Conservation (phyloP, 1,140 invertebrate species). For the Pseudomyrmex gracilis region DNA sequence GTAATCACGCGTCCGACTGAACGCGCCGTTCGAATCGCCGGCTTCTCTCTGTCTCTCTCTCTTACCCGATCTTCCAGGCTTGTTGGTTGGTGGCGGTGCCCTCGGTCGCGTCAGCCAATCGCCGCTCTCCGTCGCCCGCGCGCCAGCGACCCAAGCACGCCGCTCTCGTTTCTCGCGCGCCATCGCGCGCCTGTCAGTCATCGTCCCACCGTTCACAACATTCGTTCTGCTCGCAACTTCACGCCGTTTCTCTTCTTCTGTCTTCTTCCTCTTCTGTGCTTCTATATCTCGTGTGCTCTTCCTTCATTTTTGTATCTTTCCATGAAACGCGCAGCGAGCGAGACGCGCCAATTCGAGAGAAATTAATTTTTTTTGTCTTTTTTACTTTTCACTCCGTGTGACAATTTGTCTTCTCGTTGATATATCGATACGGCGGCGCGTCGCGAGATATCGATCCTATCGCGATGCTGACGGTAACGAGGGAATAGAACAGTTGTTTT, state of each 20-base stretch:
- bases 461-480: too few relatives aligned
- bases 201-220: constrained; percentile 21
- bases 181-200: constrained; percentile 14
- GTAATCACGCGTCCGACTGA: constrained; percentile 84
- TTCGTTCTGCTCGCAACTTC: constrained; percentile 25
- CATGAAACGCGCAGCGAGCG: too few relatives aligned
- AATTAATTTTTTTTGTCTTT: too few relatives aligned
- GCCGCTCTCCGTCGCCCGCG: constrained; percentile 46
- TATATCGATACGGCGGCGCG: too few relatives aligned
- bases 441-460: too few relatives aligned
- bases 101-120: constrained; percentile 56
- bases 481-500: too few relatives aligned
- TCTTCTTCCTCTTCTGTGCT: background rate
- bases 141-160: constrained; percentile 53
- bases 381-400: too few relatives aligned
- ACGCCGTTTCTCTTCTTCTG: constrained; percentile 3
- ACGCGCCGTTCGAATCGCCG: constrained; percentile 71
- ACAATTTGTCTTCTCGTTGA: too few relatives aligned
- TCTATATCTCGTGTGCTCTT: too few relatives aligned
- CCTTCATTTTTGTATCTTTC: too few relatives aligned
- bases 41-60: constrained; percentile 72
- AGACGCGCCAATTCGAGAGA: too few relatives aligned
- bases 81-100: constrained; percentile 49
- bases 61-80: constrained; percentile 75
- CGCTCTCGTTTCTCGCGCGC: constrained; percentile 53